A percentile compares a stretch with the other conserved stretches of the same genome.
These are phyloP conservation scores for Arenicola marina DNA, from an alignment of 2,888 invertebrate genomes.

Conservation along the genomic window DNA sequence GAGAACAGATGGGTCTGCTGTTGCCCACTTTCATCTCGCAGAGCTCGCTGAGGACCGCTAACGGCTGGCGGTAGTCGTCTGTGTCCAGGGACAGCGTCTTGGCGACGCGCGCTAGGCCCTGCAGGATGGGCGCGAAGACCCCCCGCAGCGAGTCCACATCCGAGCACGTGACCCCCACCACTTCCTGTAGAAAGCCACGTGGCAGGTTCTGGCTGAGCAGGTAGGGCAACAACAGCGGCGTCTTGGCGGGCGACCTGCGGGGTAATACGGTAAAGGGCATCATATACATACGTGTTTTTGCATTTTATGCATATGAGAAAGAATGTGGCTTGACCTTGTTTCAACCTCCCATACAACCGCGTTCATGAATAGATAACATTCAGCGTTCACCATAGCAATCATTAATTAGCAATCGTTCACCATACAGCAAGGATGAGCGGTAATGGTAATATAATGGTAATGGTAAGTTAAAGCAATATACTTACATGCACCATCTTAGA, in stretches of 20 bases:
- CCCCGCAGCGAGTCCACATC: conserved; percentile 60
- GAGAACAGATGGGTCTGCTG: conserved; percentile 73
- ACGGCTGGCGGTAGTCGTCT: conserved; percentile 71
- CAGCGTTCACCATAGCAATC: too few species aligned
- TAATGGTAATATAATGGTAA: too few species aligned
- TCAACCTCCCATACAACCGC: too few species aligned
- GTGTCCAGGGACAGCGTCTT: conserved; percentile 73
- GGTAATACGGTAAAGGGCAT: conserved; percentile 4
- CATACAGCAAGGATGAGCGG: too few species aligned
- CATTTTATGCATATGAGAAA: too few species aligned
- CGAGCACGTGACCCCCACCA: conserved; percentile 69
- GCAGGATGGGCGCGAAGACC: conserved; percentile 72
- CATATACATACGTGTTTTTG: too few species aligned
- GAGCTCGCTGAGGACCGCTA: conserved; percentile 74
- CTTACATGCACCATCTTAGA: too few species aligned
- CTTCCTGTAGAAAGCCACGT: conserved; percentile 72
- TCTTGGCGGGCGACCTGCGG: conserved; percentile 51
- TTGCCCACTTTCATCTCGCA: conserved; percentile 74
- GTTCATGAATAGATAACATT: too few species aligned
- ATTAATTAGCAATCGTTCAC: too few species aligned
- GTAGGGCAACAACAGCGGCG: conserved; percentile 72
- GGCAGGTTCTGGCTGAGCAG: conserved; percentile 75
- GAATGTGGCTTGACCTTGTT: too few species aligned
- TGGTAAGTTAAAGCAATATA: too few species aligned
- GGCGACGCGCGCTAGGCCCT: conserved; percentile 73